phyloP scores from a whole-genome alignment of 2,888 invertebrate genomes.

The Pardosa pseudoannulata region DNA sequence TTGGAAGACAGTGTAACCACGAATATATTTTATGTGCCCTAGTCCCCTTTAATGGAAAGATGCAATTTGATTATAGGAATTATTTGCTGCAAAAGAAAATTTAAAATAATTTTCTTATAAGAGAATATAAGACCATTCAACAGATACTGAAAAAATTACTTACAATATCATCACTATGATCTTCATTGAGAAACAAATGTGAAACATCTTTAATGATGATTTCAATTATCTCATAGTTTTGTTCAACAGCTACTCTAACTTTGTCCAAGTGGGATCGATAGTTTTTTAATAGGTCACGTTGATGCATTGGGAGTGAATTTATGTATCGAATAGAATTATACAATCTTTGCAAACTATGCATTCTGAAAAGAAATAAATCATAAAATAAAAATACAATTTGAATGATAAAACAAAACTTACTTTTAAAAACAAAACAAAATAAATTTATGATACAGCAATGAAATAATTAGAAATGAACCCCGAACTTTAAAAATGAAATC shows the following conservation, averaged over 20 bases:
- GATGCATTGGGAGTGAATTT: constrained; percentile 83
- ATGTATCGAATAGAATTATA: constrained; percentile 63
- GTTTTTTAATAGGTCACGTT: constrained; percentile 85
- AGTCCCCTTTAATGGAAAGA: too few species aligned
- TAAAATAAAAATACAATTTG: background rate
- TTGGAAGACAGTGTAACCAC: too few species aligned
- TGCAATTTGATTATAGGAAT: background rate
- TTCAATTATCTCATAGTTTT: constrained; percentile 83
- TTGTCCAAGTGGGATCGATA: constrained; percentile 86
- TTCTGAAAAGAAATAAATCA: constrained; percentile 81
- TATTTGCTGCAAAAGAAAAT: too few species aligned
- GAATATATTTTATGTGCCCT: too few species aligned
- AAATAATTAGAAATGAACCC: too few species aligned
- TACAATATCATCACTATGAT: constrained; percentile 74
- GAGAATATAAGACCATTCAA: background rate
- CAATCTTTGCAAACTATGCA: constrained; percentile 79
- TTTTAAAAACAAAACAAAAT: too few species aligned
- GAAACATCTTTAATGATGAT: constrained; percentile 88
- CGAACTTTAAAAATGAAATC: too few species aligned
- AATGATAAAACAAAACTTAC: too few species aligned
- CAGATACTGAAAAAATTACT: constrained; percentile 14
- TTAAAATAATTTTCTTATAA: background rate
- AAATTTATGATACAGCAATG: too few species aligned
- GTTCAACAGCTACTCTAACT: constrained; percentile 86
- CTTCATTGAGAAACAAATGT: constrained; percentile 88